Evolutionary conservation across 2,797 vertebrate species (phyloP).

Genomic region (Sebastes nivosus): DNA sequence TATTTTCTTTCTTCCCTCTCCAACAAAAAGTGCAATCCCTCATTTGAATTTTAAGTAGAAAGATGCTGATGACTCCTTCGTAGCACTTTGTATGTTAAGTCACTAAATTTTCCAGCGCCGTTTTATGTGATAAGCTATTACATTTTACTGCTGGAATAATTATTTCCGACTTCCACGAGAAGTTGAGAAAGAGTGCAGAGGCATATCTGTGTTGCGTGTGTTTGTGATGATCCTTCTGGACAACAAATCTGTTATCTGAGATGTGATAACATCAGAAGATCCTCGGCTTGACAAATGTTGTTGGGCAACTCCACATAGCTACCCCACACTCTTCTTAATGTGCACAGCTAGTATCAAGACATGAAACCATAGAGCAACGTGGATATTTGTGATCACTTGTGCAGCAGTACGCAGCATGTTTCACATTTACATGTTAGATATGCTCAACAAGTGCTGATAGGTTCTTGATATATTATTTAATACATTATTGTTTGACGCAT

Average conservation of each 20-base stretch:
- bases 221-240: slow-evolving; percentile 61
- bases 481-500: not conserved
- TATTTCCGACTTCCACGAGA: slow-evolving; percentile 29
- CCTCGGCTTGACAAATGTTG: slow-evolving; percentile 57
- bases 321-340: not conserved
- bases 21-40: not conserved
- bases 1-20: not conserved
- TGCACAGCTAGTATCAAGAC: not conserved
- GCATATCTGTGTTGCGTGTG: slow-evolving; percentile 59
- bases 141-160: slow-evolving; percentile 47
- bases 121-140: slow-evolving; percentile 46
- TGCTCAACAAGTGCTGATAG: not conserved
- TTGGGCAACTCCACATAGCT: slow-evolving; percentile 37
- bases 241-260: slow-evolving; percentile 68
- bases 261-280: slow-evolving; percentile 69
- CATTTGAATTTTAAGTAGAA: not conserved
- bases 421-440: not conserved
- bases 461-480: not conserved
- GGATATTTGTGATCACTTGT: not conserved
- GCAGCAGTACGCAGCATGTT: not conserved
- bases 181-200: slow-evolving; percentile 24
- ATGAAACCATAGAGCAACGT: not conserved
- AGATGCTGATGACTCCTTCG: not conserved
- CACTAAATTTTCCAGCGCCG: not conserved
- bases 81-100: slow-evolving; percentile 19